A percentile compares a stretch with the other conserved stretches of the same genome.
Conservation (phyloP, 1,140 invertebrate genomes). For the Schlechtendalia chinensis region DNA sequence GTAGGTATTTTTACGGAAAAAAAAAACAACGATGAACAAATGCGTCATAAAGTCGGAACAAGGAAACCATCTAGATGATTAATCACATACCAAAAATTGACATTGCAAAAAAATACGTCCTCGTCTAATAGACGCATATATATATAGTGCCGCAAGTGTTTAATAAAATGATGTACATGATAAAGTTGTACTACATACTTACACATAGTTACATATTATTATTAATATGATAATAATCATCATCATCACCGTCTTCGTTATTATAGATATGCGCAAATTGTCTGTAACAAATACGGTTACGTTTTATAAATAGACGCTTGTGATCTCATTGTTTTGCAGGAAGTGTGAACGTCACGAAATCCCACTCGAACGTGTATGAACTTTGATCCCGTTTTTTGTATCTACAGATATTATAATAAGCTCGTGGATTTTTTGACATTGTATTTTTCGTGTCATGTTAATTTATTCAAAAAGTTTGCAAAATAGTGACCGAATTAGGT, state of each 20-base stretch:
- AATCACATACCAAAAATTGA: slow-evolving; percentile 2
- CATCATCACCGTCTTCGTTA: not conserved
- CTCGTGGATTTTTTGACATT: not conserved
- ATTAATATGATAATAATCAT: too few species aligned
- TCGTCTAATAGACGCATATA: too few species aligned
- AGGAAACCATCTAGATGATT: not conserved
- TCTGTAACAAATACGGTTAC: not conserved
- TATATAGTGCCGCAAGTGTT: not conserved
- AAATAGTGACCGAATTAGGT: too few species aligned
- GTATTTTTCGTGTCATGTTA: not conserved
- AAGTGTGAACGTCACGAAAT: not conserved
- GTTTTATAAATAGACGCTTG: not conserved
- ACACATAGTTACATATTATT: not conserved
- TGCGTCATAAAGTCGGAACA: not conserved
- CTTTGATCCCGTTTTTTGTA: not conserved
- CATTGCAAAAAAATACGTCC: too few species aligned
- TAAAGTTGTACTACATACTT: not conserved
- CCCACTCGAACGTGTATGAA: not conserved
- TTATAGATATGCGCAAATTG: not conserved
- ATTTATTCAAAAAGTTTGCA: not conserved
- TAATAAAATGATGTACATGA: not conserved
- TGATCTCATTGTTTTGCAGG: not conserved
- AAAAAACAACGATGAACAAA: not conserved
- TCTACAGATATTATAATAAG: not conserved
- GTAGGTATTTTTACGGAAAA: not conserved